These are phyloP conservation scores for Podarcis cretensis DNA, from an alignment of 2,113 vertebrate genomes.

Conservation along the genomic window DNA sequence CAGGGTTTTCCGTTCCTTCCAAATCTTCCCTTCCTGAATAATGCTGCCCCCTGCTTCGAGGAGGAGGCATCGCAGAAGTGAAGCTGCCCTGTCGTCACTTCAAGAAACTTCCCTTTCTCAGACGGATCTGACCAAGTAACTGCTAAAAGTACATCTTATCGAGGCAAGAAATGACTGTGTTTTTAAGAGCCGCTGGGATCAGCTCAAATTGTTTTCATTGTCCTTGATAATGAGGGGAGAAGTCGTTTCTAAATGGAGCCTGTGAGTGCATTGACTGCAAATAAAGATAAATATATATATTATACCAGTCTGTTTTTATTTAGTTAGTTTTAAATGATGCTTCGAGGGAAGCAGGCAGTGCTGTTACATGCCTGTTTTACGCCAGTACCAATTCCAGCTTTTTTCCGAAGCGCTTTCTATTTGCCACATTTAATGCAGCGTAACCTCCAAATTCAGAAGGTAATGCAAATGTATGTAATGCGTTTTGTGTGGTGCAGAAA, in stretches of 20 bases:
- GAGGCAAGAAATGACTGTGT: neutral
- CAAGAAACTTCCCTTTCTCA: neutral
- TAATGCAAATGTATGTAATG: conserved; percentile 68
- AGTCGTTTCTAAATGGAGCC: neutral
- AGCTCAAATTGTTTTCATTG: neutral
- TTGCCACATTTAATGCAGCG: conserved; percentile 65
- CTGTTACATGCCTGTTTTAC: conserved; percentile 43
- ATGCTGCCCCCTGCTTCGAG: neutral
- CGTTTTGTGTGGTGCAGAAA: conserved; percentile 66
- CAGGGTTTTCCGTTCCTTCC: neutral
- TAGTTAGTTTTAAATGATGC: neutral
- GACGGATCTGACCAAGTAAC: neutral
- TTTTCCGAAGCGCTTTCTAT: conserved; percentile 31
- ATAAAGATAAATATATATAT: conserved; percentile 21
- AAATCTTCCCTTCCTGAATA: neutral
- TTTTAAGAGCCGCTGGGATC: neutral
- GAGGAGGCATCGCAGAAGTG: no score
- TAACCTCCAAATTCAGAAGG: conserved; percentile 65
- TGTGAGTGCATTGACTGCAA: neutral
- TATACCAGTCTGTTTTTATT: conserved; percentile 1
- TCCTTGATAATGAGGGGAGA: neutral
- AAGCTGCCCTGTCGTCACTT: neutral
- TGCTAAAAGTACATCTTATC: neutral
- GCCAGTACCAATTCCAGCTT: conserved; percentile 34
- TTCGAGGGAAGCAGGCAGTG: conserved; percentile 15